Conservation (phyloP, 1,140 invertebrate species). For the Stenopsyche tienmushanensis region DNA sequence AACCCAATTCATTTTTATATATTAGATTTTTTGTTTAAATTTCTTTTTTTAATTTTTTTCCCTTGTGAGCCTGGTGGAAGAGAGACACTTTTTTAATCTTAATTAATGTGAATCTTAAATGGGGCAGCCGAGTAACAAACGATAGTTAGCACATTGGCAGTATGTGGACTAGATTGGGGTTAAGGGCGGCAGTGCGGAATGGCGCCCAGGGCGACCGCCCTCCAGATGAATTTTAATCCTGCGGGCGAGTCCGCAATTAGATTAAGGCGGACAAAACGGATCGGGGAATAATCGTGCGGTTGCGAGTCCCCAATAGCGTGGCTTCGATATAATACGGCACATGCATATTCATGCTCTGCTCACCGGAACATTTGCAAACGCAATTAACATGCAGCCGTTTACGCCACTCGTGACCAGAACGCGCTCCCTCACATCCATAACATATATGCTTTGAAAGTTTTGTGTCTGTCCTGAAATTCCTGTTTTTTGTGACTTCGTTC, state of each 20-base stretch:
- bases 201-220: neutral
- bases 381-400: slow-evolving; percentile 28
- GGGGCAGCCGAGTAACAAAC: no score
- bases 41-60: no score
- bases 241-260: slow-evolving; percentile 24
- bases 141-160: no score
- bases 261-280: slow-evolving; percentile 31
- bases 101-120: no score
- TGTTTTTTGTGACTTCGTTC: neutral
- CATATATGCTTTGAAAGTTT: neutral
- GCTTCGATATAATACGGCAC: neutral
- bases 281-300: slow-evolving; percentile 31
- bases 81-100: no score
- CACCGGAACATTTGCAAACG: slow-evolving; percentile 25
- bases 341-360: slow-evolving; percentile 32
- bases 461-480: neutral
- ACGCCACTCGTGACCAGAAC: neutral
- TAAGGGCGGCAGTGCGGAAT: no score
- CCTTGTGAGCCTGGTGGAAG: no score
- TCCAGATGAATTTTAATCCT: slow-evolving; percentile 31
- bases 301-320: slow-evolving; percentile 5
- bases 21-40: no score
- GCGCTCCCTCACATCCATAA: no score
- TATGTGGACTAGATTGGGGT: no score
- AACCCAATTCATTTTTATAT: no score